These are phyloP conservation scores for Dascillus cervinus DNA, from an alignment of 2,888 invertebrate species.

Conservation along the genomic window DNA sequence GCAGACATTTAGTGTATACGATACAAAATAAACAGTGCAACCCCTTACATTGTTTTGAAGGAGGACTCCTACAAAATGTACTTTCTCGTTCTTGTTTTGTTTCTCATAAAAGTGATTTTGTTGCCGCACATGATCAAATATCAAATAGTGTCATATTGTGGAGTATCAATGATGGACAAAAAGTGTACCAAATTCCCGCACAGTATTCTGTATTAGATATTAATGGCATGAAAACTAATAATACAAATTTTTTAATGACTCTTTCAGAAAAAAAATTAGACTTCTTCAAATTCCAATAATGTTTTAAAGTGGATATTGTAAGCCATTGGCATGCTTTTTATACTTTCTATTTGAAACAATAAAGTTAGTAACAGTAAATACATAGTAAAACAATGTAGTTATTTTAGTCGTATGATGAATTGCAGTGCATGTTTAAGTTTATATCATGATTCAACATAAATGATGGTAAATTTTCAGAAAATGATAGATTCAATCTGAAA, in stretches of 20 bases:
- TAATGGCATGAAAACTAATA: constrained; percentile 49
- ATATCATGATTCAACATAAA: no score
- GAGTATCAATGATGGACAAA: constrained; percentile 50
- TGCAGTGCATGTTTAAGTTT: no score
- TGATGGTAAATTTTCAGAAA: no score
- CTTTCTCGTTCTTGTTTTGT: constrained; percentile 59
- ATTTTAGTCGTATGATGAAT: no score
- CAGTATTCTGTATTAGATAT: constrained; percentile 62
- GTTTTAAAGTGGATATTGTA: no score
- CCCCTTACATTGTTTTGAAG: constrained; percentile 54
- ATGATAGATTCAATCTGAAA: no score
- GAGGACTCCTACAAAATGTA: constrained; percentile 58
- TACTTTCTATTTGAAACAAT: no score
- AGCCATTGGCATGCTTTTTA: no score
- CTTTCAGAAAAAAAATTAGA: constrained; percentile 59
- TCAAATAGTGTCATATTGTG: constrained; percentile 58
- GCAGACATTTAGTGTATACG: constrained; percentile 49
- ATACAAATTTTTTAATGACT: constrained; percentile 52
- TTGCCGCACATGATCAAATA: constrained; percentile 70
- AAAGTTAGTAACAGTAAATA: no score
- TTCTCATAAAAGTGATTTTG: constrained; percentile 50
- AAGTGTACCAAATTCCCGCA: constrained; percentile 50
- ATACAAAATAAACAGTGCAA: constrained; percentile 47
- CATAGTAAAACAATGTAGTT: no score
- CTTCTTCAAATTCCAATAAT: constrained; percentile 56